Evolutionary conservation across 1,140 invertebrate genomes (phyloP), one percentile per base, ranked within the genome.

Genomic region (Globodera ellingtonae): DNA sequence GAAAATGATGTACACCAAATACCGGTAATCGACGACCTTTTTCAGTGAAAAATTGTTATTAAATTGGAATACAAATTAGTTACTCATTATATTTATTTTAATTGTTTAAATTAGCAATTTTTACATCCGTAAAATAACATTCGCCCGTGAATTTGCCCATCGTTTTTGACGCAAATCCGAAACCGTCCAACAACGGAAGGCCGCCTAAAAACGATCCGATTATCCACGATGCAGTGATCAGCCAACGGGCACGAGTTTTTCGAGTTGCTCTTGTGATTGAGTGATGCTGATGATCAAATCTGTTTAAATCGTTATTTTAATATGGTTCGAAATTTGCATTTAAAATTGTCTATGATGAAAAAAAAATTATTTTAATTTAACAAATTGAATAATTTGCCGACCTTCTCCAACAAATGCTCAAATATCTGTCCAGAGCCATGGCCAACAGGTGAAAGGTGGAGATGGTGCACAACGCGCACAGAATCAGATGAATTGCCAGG

Each of bases 361-460:
- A n/a, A n/a, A 2, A n/a, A 75, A n/a, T 2, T 3, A 35, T 35
- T 35, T 35, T 35, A 2, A 35, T 35, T 35, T 35, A 3, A 24
- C 1, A 24, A 56, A 56, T 48, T 15, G 13, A 6, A 44, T 18
- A n/a, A 46, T 75, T 75, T 65, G 35, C 48, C 75, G 4, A 83
- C 80, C 47, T 75, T 82, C 50, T 84, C 35, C 62, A 82, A 56
- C 84, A 85, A n/a, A 85, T 85, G 15, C 82, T 86, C 15, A 85
- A 50, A 65, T 85, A 85, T 78, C 85, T 87, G 78, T 85, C 85
- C 13, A 85, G 46, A n/a, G 84, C 84, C 66, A 85, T 85, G 24
- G 84, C 85, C 69, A 85, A 73, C 59, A 85, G 71, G 72, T 85
- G 84, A 66, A 85, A 87, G 6, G 85, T 85, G 10, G 85, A 87